Conservation (phyloP, 2,113 vertebrate genomes). For the Equus przewalskii region DNA sequence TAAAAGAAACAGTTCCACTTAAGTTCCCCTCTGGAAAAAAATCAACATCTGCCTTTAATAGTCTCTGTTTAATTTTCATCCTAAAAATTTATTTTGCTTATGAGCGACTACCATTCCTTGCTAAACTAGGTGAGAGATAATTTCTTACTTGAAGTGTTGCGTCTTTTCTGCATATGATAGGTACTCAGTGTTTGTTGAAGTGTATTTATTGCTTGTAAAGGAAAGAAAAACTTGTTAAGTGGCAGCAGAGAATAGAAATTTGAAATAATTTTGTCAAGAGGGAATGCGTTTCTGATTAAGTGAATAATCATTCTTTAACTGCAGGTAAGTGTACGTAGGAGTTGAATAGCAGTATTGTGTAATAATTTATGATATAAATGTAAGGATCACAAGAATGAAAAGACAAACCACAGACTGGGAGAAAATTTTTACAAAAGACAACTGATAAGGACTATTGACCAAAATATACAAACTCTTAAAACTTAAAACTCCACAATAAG, state of each 20-base stretch:
- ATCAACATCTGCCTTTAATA: background rate
- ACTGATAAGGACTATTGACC: background rate
- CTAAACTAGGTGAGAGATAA: background rate
- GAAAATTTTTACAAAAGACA: background rate
- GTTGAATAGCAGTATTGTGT: background rate
- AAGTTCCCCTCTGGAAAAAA: background rate
- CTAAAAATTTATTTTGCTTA: background rate
- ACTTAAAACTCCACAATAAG: background rate
- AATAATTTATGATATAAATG: background rate
- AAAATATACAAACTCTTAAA: background rate
- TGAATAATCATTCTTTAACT: background rate
- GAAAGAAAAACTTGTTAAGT: background rate
- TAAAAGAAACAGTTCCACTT: background rate
- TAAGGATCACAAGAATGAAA: background rate
- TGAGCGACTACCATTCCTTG: background rate
- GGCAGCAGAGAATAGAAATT: background rate
- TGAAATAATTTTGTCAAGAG: constrained; percentile 44
- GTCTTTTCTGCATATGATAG: background rate
- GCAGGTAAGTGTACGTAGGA: background rate
- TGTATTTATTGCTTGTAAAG: background rate
- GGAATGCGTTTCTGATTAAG: background rate
- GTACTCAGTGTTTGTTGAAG: background rate
- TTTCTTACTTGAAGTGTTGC: background rate
- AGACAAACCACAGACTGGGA: background rate
- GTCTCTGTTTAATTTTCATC: constrained; percentile 25